Percentiles rank a stretch among this genome's conserved stretches.
Conservation (phyloP, 2,113 vertebrate species). For the Hymenochirus boettgeri region DNA sequence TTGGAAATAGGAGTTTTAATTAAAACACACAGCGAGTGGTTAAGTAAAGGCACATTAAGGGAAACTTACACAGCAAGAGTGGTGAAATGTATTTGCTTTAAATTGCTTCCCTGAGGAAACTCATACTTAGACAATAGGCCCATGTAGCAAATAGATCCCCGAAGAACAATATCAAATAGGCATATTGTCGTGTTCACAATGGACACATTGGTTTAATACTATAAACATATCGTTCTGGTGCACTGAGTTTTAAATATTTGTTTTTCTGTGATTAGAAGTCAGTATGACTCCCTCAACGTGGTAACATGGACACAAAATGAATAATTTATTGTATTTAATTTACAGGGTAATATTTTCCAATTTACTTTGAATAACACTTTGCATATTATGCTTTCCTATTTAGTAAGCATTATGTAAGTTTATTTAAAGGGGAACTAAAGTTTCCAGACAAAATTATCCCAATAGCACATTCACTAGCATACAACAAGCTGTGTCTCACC, state of each 20-base stretch:
- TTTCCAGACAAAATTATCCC: too few relatives aligned
- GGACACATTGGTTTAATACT: conserved; percentile 1
- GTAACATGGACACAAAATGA: too few relatives aligned
- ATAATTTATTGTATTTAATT: too few relatives aligned
- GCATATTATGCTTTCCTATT: too few relatives aligned
- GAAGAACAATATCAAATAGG: conserved; percentile 27
- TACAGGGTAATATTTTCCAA: too few relatives aligned
- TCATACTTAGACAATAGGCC: conserved; percentile 32
- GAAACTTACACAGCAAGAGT: conserved; percentile 31
- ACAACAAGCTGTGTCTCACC: too few relatives aligned
- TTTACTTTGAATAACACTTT: too few relatives aligned
- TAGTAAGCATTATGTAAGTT: too few relatives aligned
- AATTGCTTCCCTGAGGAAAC: conserved; percentile 40
- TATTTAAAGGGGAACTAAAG: too few relatives aligned
- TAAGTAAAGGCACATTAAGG: conserved; percentile 40
- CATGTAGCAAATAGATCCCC: conserved; percentile 28
- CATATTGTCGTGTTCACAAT: conserved; percentile 12
- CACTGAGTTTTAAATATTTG: conserved; percentile 8
- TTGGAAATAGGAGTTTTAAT: conserved; percentile 35
- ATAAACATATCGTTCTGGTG: conserved; percentile 6
- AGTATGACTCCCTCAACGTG: background rate
- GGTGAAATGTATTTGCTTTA: conserved; percentile 38
- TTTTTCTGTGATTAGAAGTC: conserved; percentile 8
- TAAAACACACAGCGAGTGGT: conserved; percentile 38
- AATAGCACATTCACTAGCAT: too few relatives aligned